A percentile compares a stretch with the other conserved stretches of the same genome.
Conservation (phyloP, 2,888 invertebrate genomes). For the Apodemia hepburni region DNA sequence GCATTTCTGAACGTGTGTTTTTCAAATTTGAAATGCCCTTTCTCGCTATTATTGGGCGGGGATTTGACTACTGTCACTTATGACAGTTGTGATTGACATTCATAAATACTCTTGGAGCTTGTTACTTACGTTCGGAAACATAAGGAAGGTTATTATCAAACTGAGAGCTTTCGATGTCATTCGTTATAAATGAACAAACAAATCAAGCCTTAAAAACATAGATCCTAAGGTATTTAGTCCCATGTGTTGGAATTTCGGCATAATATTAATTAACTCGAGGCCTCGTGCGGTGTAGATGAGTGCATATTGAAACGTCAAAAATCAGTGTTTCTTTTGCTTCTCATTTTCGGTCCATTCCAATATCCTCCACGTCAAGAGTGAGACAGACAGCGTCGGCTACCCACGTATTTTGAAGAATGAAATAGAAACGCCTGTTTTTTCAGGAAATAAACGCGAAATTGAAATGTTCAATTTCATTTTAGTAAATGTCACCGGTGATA, state of each 20-base stretch:
- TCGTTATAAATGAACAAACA: slow-evolving; percentile 29
- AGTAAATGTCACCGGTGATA: slow-evolving; percentile 18
- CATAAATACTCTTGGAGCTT: slow-evolving; percentile 71
- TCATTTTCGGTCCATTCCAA: slow-evolving; percentile 71
- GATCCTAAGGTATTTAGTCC: slow-evolving; percentile 38
- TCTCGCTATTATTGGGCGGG: slow-evolving; percentile 66
- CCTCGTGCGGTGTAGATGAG: slow-evolving; percentile 56
- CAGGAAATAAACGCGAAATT: slow-evolving; percentile 70
- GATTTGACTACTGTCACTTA: slow-evolving; percentile 75
- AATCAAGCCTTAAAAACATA: slow-evolving; percentile 31
- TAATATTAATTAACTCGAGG: slow-evolving; percentile 56
- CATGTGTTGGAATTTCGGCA: slow-evolving; percentile 37
- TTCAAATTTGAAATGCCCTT: slow-evolving; percentile 73
- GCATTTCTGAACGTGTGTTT: slow-evolving; percentile 72
- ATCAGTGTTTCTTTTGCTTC: slow-evolving; percentile 72
- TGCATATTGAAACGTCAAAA: slow-evolving; percentile 78
- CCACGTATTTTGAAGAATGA: slow-evolving; percentile 55
- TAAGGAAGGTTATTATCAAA: slow-evolving; percentile 59
- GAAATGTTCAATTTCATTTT: slow-evolving; percentile 65
- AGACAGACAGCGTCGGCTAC: slow-evolving; percentile 54
- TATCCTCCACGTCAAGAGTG: slow-evolving; percentile 67
- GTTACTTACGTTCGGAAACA: slow-evolving; percentile 53
- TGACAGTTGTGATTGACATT: slow-evolving; percentile 77
- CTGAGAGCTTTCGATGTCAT: slow-evolving; percentile 53
- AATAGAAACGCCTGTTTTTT: slow-evolving; percentile 69